Conservation (phyloP, 1,140 invertebrate species). For the Pollicipes pollicipes region DNA sequence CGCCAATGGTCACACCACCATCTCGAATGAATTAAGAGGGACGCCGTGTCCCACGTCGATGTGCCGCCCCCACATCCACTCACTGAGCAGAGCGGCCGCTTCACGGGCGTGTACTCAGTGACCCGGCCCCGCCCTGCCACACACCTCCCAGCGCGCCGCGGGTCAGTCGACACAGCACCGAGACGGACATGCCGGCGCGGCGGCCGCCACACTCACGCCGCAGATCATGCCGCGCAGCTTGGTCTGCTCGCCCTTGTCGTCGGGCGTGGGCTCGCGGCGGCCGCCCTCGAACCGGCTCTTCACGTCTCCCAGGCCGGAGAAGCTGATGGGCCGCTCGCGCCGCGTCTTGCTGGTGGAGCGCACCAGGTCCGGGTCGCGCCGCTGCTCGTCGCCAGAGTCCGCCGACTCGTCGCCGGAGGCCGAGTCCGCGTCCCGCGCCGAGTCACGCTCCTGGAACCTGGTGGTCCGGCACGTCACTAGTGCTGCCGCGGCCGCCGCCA, state of each 20-base stretch:
- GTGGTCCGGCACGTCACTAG: not conserved
- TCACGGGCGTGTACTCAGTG: too few relatives aligned
- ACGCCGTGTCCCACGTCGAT: too few relatives aligned
- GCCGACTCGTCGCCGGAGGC: not conserved
- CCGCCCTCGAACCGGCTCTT: conserved; percentile 32
- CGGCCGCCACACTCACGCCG: conserved; percentile 36
- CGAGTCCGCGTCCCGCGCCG: not conserved
- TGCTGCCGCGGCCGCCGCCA: not conserved
- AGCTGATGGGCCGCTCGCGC: conserved; percentile 50
- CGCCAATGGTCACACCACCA: too few relatives aligned
- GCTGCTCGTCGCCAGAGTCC: not conserved
- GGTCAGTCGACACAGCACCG: too few relatives aligned
- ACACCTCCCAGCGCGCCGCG: too few relatives aligned
- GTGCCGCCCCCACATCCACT: too few relatives aligned
- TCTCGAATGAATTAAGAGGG: too few relatives aligned
- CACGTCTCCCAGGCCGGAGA: conserved; percentile 66
- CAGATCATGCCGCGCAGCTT: conserved; percentile 62
- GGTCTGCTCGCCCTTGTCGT: conserved; percentile 71
- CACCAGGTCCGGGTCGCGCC: not conserved
- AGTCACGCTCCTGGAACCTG: not conserved
- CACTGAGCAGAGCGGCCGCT: too few relatives aligned
- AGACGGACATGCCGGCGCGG: not conserved
- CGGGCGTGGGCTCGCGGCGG: conserved; percentile 44
- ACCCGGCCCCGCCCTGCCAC: too few relatives aligned
- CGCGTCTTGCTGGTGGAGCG: not conserved